Evolutionary conservation across 1,140 invertebrate species (phyloP).

Genomic region (Diachasmimorpha longicaudata): DNA sequence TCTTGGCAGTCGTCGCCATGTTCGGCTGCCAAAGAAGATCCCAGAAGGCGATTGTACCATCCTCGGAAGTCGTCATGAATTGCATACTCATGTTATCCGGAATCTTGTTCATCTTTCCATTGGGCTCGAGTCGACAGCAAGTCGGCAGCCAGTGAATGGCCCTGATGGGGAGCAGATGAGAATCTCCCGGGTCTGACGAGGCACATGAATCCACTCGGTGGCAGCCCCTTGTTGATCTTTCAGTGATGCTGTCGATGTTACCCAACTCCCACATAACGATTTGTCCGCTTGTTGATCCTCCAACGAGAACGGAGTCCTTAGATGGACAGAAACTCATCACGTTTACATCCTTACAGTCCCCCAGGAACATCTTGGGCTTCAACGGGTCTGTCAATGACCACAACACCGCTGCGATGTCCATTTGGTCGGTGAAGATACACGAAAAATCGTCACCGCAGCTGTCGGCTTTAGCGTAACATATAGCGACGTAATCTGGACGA

Average conservation of each 20-base stretch:
- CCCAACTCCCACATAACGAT: conserved; percentile 75
- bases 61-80: conserved; percentile 69
- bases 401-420: conserved; percentile 52
- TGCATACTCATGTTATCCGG: conserved; percentile 50
- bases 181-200: conserved; percentile 65
- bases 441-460: background rate
- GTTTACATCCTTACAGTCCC: conserved; percentile 68
- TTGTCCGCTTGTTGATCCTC: conserved; percentile 73
- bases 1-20: conserved; percentile 27
- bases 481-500: conserved; percentile 67
- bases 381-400: conserved; percentile 74
- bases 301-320: conserved; percentile 70
- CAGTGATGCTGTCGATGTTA: conserved; percentile 61
- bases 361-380: conserved; percentile 70
- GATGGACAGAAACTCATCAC: conserved; percentile 72
- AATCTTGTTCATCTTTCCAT: conserved; percentile 59
- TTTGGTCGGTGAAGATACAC: background rate
- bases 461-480: conserved; percentile 61
- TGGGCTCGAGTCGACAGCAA: conserved; percentile 63
- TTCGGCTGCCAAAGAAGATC: conserved; percentile 57
- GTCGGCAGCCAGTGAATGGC: conserved; percentile 71
- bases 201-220: conserved; percentile 45
- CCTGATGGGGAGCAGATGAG: conserved; percentile 67
- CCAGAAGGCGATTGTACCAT: conserved; percentile 73
- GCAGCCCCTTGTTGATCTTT: conserved; percentile 59